These are phyloP conservation scores for Brenthis hecate DNA, from an alignment of 2,888 invertebrate species.

Conservation along the genomic window DNA sequence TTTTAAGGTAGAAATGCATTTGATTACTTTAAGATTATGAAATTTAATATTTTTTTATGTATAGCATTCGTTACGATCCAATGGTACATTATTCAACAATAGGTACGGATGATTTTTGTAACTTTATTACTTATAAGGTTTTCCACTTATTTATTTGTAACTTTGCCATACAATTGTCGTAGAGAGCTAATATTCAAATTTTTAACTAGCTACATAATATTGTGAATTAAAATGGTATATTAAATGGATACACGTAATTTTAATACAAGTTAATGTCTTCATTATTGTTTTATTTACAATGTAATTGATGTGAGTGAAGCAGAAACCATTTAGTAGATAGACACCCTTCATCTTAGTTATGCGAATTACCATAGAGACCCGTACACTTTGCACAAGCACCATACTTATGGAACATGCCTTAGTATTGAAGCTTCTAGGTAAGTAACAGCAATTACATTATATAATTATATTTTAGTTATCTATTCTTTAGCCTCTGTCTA, in stretches of 20 bases:
- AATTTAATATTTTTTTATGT: constrained; percentile 18
- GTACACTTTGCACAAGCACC: constrained; percentile 32
- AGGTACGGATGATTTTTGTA: constrained; percentile 1
- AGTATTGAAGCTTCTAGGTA: constrained; percentile 15
- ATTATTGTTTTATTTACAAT: constrained; percentile 41
- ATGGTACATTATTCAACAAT: constrained; percentile 15
- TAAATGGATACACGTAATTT: constrained; percentile 48
- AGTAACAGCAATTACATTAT: constrained; percentile 1
- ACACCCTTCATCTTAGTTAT: constrained; percentile 26
- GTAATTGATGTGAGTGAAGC: constrained; percentile 27
- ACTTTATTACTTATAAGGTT: constrained; percentile 14
- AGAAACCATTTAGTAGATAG: constrained; percentile 26
- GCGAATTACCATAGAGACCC: constrained; percentile 18
- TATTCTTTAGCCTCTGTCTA: neutral
- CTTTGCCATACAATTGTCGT: constrained; percentile 17
- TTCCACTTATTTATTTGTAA: constrained; percentile 24
- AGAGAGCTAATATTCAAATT: constrained; percentile 15
- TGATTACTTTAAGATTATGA: constrained; percentile 33
- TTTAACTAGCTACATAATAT: constrained; percentile 22
- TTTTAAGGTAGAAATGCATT: constrained; percentile 45
- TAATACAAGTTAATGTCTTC: constrained; percentile 72
- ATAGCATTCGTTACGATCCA: constrained; percentile 7
- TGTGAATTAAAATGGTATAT: constrained; percentile 24
- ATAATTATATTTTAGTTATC: neutral
- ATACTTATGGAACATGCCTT: constrained; percentile 14